Evolutionary conservation across 2,888 invertebrate species (phyloP), one percentile per base, ranked within the genome.

Genomic region (Plutella xylostella): DNA sequence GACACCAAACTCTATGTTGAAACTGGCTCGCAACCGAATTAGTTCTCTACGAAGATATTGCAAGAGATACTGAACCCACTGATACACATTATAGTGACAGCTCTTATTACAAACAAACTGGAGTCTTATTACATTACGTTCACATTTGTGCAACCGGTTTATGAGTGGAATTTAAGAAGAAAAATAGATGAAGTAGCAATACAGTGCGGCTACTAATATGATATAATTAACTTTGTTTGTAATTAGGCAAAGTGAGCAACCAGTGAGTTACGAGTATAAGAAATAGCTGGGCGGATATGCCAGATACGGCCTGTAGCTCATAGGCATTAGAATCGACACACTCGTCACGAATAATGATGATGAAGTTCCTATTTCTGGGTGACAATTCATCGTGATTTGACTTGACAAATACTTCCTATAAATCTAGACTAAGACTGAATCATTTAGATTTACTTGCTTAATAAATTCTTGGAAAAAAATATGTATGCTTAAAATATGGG

Each of bases 221-320:
- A n/a, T n/a, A n/a, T n/a, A n/a, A n/a, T n/a, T n/a, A n/a, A n/a
- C n/a, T n/a, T 19, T 37, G 18, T 37, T 37, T 19, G 12, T 37
- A 20, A 37, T n/a, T 37, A 37, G 18, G 37, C 20, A 20, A 37
- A 33, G 11, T 33, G 17, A 33, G 1, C 15, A 17, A 7, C 15
- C 33, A 4, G 15, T 15, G 15, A 33, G 33, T 33, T 18, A 19
- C 20, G 18, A n/a, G n/a, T n/a, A n/a, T n/a, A 37, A 37, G 17
- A 33, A 5, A 33, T n/a, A 14, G 59, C 52, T 54, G 56, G 54
- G 49, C 46, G 42, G 56, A 55, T 51, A 56, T 50, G 56, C 53
- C 20, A 21, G 45, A 22, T 46, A 58, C 55, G 57, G 55, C 62
- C 58, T 46, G 38, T 14, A 40, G 42, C 22, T 42, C 21, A 25